These are phyloP conservation scores for Camponotus fellah DNA, from an alignment of 2,888 invertebrate species.

Conservation along the genomic window DNA sequence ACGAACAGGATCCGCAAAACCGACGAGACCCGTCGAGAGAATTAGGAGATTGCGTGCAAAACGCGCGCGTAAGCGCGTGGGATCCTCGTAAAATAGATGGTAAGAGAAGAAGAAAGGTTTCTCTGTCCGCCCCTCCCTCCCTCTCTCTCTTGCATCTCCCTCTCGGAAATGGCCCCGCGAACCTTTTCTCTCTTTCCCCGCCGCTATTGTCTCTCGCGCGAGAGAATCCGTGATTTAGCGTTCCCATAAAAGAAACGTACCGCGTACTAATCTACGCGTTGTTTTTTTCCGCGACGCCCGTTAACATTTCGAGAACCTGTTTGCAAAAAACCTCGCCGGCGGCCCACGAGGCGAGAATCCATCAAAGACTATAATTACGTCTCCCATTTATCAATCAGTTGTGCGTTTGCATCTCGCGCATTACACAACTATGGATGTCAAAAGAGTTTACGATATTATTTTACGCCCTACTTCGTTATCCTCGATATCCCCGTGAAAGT, in stretches of 20 bases:
- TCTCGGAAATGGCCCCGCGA: constrained; percentile 47
- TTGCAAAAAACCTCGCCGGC: constrained; percentile 2
- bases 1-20: constrained; percentile 29
- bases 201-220: constrained; percentile 59
- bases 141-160: constrained; percentile 1
- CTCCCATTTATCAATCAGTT: constrained; percentile 37
- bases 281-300: neutral
- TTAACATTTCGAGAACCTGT: constrained; percentile 15
- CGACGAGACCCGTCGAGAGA: constrained; percentile 22
- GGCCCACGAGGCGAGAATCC: neutral
- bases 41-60: constrained; percentile 53
- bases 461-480: neutral
- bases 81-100: constrained; percentile 22
- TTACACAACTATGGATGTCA: constrained; percentile 9
- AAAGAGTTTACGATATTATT: constrained; percentile 10
- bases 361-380: constrained; percentile 26
- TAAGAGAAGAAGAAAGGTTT: constrained; percentile 25
- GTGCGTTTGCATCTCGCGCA: neutral
- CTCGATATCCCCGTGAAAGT: neutral
- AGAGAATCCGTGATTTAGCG: constrained; percentile 49
- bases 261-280: neutral
- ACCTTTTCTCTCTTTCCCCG: constrained; percentile 30
- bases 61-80: neutral
- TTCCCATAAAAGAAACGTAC: constrained; percentile 40
- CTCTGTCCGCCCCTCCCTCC: neutral